Percentiles rank a stretch among this genome's conserved stretches.
Evolutionary conservation across 2,113 vertebrate genomes (phyloP).

Genomic region (Brienomyrus longianalis): DNA sequence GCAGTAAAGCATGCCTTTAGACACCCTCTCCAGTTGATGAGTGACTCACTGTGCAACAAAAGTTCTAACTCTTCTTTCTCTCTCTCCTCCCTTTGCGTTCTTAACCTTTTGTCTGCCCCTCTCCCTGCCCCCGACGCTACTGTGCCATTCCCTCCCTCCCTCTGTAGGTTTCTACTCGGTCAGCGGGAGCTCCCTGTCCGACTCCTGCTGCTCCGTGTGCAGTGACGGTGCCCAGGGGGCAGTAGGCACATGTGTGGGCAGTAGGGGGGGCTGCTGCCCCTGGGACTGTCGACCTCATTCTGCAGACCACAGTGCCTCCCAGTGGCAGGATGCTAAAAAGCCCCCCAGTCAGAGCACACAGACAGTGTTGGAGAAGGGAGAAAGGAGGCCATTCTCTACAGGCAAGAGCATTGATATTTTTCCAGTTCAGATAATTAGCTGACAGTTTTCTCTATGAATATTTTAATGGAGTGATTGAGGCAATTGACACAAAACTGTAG

Average conservation of each 20-base stretch:
- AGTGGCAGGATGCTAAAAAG: constrained; percentile 55
- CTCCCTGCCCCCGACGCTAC: not conserved
- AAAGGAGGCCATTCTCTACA: constrained; percentile 48
- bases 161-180: constrained; percentile 69
- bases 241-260: constrained; percentile 28
- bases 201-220: constrained; percentile 70
- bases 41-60: constrained; percentile 26
- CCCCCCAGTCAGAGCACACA: constrained; percentile 29
- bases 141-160: constrained; percentile 18
- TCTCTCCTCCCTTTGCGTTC: constrained; percentile 32
- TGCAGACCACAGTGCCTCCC: constrained; percentile 53
- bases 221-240: constrained; percentile 57
- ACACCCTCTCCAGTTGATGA: constrained; percentile 16
- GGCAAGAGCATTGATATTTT: constrained; percentile 41
- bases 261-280: constrained; percentile 39
- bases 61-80: constrained; percentile 48
- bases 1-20: not conserved
- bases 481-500: not conserved
- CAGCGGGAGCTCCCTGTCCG: constrained; percentile 70
- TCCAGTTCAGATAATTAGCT: not conserved
- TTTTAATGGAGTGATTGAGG: not conserved
- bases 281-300: constrained; percentile 51
- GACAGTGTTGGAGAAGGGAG: constrained; percentile 31
- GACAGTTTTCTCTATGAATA: not conserved
- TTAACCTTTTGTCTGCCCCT: constrained; percentile 30